Evolutionary conservation across 2,888 invertebrate species (phyloP).

Genomic region (Phragmatobia fuliginosa): DNA sequence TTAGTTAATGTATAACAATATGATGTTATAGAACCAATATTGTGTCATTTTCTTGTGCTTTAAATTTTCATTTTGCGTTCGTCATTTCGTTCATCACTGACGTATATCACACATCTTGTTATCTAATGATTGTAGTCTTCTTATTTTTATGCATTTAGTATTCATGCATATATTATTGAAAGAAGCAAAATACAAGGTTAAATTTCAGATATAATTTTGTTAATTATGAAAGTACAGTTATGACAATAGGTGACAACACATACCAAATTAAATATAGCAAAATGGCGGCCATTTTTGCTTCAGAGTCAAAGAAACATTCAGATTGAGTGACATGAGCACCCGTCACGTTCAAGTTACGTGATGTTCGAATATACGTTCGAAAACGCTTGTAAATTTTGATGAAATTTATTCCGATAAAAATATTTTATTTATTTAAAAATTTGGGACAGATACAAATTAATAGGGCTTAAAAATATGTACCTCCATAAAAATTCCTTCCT

Average conservation of each 20-base stretch:
- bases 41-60: background rate
- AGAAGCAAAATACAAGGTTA: background rate
- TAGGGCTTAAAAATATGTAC: too few relatives aligned
- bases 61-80: background rate
- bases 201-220: background rate
- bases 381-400: background rate
- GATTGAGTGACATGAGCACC: background rate
- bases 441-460: too few relatives aligned
- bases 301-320: background rate
- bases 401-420: too few relatives aligned
- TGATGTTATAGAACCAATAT: background rate
- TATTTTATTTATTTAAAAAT: too few relatives aligned
- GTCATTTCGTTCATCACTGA: background rate
- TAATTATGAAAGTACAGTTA: background rate
- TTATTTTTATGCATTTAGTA: background rate
- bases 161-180: background rate
- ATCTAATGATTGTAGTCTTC: background rate
- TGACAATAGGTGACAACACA: background rate
- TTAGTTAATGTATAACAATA: background rate
- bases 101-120: background rate
- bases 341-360: background rate
- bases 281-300: background rate
- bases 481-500: too few relatives aligned
- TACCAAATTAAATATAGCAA: too few relatives aligned
- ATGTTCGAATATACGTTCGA: background rate